Percentiles rank a stretch among this genome's conserved stretches.
Conservation (phyloP, 30 jellyfish, hydroid and myxozoan genomes). For the Chrysaora quinquecirrha region DNA sequence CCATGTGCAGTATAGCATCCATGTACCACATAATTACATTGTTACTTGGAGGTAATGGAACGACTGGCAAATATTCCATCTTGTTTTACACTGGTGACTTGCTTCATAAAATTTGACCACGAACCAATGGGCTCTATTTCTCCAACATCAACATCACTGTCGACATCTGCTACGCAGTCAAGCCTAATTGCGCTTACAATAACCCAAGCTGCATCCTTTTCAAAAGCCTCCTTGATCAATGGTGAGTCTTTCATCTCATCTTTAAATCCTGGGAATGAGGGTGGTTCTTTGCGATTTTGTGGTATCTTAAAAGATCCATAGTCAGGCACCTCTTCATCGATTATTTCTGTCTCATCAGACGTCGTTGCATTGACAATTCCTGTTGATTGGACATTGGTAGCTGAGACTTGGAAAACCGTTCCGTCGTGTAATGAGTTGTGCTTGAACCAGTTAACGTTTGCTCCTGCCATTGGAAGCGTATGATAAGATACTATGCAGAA, state of each 20-base stretch:
- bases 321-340: too few relatives aligned
- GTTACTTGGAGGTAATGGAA: constrained; percentile 49
- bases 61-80: constrained; percentile 60
- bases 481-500: too few relatives aligned
- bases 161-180: constrained; percentile 38
- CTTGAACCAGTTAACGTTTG: too few relatives aligned
- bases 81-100: constrained; percentile 28
- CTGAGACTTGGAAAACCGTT: constrained; percentile 35
- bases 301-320: too few relatives aligned
- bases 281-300: too few relatives aligned
- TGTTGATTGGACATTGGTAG: too few relatives aligned
- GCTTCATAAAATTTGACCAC: constrained; percentile 39
- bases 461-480: constrained; percentile 51
- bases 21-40: constrained; percentile 29
- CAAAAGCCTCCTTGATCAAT: too few relatives aligned
- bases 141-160: constrained; percentile 25
- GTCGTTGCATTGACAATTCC: constrained; percentile 13
- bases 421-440: constrained; percentile 48
- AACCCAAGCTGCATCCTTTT: too few relatives aligned
- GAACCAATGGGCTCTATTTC: too few relatives aligned
- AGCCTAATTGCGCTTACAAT: constrained; percentile 43
- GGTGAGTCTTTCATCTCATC: too few relatives aligned
- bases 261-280: too few relatives aligned
- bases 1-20: constrained; percentile 33
- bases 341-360: constrained; percentile 34